Evolutionary conservation across 2,888 invertebrate genomes (phyloP).

Genomic region (Lamproptera curius): DNA sequence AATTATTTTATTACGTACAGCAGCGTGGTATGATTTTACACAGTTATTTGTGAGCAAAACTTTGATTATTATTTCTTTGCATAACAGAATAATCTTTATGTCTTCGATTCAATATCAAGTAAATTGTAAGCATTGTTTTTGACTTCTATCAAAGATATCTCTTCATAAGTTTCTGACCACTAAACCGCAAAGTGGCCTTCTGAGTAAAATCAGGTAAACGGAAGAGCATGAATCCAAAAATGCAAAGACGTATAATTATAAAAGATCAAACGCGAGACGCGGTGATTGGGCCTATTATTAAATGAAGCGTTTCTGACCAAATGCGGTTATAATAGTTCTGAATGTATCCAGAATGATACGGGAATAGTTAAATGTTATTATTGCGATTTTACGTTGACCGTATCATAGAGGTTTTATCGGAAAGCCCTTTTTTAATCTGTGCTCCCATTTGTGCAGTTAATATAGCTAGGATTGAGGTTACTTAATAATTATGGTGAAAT

Average conservation of each 20-base stretch:
- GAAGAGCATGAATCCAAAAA: slow-evolving; percentile 53
- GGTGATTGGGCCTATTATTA: slow-evolving; percentile 62
- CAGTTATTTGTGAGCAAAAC: too few species aligned
- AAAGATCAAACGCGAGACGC: slow-evolving; percentile 60
- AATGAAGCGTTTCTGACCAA: slow-evolving; percentile 59
- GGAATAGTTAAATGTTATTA: slow-evolving; percentile 46
- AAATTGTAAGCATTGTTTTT: too few species aligned
- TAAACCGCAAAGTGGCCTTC: slow-evolving; percentile 44
- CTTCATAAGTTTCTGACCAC: too few species aligned
- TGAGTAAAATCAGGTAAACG: slow-evolving; percentile 55
- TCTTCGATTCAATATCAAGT: too few species aligned
- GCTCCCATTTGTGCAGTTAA: slow-evolving; percentile 41
- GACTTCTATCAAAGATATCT: too few species aligned
- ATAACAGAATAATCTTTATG: too few species aligned
- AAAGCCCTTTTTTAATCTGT: slow-evolving; percentile 22
- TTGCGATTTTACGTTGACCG: slow-evolving; percentile 39
- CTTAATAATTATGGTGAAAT: slow-evolving; percentile 37
- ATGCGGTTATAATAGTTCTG: slow-evolving; percentile 70
- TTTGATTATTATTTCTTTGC: too few species aligned
- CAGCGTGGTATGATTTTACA: too few species aligned
- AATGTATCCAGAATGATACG: slow-evolving; percentile 53
- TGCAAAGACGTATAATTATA: slow-evolving; percentile 69
- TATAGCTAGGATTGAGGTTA: too few species aligned
- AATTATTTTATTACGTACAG: too few species aligned
- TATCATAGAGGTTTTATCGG: slow-evolving; percentile 32